Percentiles rank a stretch among this genome's conserved stretches.
phyloP scores from a whole-genome alignment of 2,797 vertebrate genomes.

The Lepilemur ruficaudatus region DNA sequence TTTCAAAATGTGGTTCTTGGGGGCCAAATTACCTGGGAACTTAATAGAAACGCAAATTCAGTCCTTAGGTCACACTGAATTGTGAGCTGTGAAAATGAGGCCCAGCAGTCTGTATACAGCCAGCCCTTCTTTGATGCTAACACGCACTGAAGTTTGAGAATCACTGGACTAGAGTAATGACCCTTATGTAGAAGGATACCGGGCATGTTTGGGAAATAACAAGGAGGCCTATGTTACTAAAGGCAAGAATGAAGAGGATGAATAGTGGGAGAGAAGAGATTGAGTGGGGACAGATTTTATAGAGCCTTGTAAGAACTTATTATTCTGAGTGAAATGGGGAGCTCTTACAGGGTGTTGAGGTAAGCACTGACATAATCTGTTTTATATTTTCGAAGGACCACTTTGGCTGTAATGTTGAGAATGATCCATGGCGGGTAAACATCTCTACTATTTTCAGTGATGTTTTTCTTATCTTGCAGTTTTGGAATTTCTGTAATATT shows the following conservation, averaged over 20 bases:
- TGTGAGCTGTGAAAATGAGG: not conserved
- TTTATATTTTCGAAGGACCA: not conserved
- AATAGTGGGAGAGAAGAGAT: not conserved
- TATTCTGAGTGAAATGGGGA: not conserved
- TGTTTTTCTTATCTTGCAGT: not conserved
- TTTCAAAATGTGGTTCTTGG: not conserved
- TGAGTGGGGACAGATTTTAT: not conserved
- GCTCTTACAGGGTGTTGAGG: not conserved
- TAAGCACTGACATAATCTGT: not conserved
- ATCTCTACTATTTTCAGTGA: not conserved
- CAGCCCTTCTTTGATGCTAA: not conserved
- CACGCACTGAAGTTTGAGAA: not conserved
- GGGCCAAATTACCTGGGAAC: not conserved
- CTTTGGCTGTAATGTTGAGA: not conserved
- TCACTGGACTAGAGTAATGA: not conserved
- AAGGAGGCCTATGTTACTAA: not conserved
- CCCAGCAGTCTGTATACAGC: not conserved
- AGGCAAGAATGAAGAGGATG: not conserved
- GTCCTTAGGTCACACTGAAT: not conserved
- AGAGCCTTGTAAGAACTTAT: conserved; percentile 6
- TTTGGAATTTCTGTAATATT: not conserved
- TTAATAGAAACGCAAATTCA: conserved; percentile 29
- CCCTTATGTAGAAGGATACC: not conserved
- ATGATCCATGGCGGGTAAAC: not conserved
- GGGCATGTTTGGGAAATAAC: not conserved